Percentiles rank a stretch among this genome's conserved stretches.
Evolutionary conservation across 2,113 vertebrate species (phyloP).

Genomic region (Mus pahari): DNA sequence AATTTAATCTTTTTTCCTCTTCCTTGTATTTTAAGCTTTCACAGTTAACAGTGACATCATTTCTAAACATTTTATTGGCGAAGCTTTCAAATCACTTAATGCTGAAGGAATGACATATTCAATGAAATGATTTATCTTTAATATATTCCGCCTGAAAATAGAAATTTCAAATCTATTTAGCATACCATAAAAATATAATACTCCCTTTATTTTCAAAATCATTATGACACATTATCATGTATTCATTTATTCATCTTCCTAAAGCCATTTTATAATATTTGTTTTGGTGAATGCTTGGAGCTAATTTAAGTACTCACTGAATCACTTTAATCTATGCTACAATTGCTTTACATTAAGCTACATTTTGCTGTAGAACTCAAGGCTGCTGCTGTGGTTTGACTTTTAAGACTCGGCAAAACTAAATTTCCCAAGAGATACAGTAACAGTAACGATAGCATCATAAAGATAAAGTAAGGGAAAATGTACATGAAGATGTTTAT

Average conservation of each 20-base stretch:
- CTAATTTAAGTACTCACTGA: background rate
- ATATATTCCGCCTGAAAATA: background rate
- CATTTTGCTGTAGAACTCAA: background rate
- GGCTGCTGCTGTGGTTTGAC: background rate
- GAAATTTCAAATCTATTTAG: background rate
- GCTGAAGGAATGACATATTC: constrained; percentile 38
- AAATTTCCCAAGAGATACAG: background rate
- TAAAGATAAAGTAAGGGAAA: background rate
- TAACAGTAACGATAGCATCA: background rate
- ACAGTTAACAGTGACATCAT: background rate
- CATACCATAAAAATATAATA: background rate
- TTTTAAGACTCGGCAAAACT: background rate
- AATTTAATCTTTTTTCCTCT: background rate
- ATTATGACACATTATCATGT: background rate
- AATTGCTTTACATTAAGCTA: background rate
- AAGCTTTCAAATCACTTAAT: background rate
- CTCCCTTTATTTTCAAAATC: constrained; percentile 17
- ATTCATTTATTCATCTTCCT: background rate
- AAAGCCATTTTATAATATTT: background rate
- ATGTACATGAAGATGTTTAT: background rate
- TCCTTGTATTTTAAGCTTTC: constrained; percentile 23
- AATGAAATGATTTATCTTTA: background rate
- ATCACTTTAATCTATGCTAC: background rate
- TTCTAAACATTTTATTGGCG: background rate
- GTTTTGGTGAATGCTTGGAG: background rate